Evolutionary conservation across 2,797 vertebrate genomes (phyloP).

Genomic region (Phataginus tetradactyla): DNA sequence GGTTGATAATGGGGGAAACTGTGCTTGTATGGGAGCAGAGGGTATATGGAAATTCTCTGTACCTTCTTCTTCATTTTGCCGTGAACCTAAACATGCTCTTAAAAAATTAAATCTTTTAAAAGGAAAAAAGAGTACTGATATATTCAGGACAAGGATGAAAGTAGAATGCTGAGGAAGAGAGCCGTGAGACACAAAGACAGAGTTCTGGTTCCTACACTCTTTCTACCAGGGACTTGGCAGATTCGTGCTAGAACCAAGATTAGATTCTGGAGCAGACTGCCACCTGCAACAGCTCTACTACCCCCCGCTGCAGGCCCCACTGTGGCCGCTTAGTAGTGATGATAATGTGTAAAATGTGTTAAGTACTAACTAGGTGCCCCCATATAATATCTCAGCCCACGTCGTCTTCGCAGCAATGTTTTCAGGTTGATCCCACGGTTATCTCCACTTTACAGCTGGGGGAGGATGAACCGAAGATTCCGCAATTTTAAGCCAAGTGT

Average conservation of each 20-base stretch:
- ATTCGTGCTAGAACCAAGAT: background rate
- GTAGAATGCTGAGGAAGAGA: background rate
- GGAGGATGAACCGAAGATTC: background rate
- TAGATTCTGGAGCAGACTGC: background rate
- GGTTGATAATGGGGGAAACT: background rate
- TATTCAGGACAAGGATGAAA: background rate
- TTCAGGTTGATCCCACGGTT: background rate
- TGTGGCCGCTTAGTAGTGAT: too few relatives aligned
- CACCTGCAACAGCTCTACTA: too few relatives aligned
- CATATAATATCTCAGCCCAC: background rate
- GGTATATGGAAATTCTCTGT: background rate
- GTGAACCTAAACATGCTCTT: background rate
- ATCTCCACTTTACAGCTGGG: background rate
- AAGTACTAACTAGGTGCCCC: background rate
- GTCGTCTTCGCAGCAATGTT: background rate
- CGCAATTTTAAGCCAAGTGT: background rate
- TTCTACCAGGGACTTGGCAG: background rate
- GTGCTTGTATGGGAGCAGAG: too few relatives aligned
- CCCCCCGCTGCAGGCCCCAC: rapidly evolving
- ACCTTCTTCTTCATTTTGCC: background rate
- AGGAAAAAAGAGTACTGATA: background rate
- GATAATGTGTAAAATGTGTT: background rate
- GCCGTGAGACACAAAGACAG: rapidly evolving
- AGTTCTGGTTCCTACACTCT: too few relatives aligned
- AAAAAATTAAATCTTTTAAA: background rate